These are phyloP conservation scores for Sinella curviseta DNA, from an alignment of 1,140 invertebrate species.

Conservation along the genomic window DNA sequence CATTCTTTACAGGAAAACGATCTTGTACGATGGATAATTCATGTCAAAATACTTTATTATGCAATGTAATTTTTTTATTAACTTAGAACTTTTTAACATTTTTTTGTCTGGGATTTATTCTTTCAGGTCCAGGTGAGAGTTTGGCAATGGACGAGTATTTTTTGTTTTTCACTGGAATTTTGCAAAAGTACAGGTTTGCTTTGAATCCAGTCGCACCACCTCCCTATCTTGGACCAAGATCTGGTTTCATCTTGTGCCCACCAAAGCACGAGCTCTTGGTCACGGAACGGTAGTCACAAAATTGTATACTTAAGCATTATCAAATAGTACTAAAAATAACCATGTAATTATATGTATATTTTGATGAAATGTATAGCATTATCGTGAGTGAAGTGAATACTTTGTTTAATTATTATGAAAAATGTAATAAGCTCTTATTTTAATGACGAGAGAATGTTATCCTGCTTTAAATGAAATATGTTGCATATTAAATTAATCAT, in stretches of 20 bases:
- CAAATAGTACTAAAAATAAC: too few relatives aligned
- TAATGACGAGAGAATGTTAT: too few relatives aligned
- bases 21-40: conserved; percentile 24
- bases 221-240: conserved; percentile 46
- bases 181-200: conserved; percentile 61
- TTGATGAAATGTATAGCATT: too few relatives aligned
- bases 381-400: too few relatives aligned
- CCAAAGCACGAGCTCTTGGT: conserved; percentile 39
- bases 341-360: too few relatives aligned
- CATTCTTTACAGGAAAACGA: conserved; percentile 60
- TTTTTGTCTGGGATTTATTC: conserved; percentile 64
- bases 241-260: conserved; percentile 42
- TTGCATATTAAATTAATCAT: too few relatives aligned
- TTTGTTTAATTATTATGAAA: too few relatives aligned
- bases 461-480: too few relatives aligned
- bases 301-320: neutral
- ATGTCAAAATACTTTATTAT: conserved; percentile 6
- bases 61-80: neutral
- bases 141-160: conserved; percentile 73
- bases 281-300: conserved; percentile 3
- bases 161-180: conserved; percentile 68
- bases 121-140: conserved; percentile 71
- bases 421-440: too few relatives aligned
- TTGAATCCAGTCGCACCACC: conserved; percentile 52
- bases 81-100: conserved; percentile 18